Conservation (phyloP, 2,797 vertebrate species). For the Acrossocheilus fasciatus region DNA sequence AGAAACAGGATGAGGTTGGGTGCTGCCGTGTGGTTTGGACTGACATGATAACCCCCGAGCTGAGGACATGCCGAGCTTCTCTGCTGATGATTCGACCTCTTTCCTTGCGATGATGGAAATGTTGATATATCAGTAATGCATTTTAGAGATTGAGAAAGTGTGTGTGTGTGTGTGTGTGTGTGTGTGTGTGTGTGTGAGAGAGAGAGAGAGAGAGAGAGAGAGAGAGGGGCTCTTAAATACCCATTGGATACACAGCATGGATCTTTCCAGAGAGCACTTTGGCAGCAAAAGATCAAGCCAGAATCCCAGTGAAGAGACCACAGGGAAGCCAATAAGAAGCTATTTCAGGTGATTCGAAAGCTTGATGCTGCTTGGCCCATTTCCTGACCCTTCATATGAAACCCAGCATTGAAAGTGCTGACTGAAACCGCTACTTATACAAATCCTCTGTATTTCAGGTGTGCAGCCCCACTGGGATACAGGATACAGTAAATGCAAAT, state of each 20-base stretch:
- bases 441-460: background rate
- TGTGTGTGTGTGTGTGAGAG: too few relatives aligned
- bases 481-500: conserved; percentile 3
- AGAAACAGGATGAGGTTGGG: conserved; percentile 61
- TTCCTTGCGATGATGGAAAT: conserved; percentile 18
- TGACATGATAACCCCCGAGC: conserved; percentile 31
- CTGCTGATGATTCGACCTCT: conserved; percentile 14
- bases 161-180: background rate
- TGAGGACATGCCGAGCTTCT: conserved; percentile 37
- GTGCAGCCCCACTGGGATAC: background rate
- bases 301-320: background rate
- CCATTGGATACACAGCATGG: conserved; percentile 5
- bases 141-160: conserved; percentile 12
- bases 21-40: conserved; percentile 41
- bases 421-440: conserved; percentile 23
- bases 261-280: conserved; percentile 34
- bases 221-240: conserved; percentile 20
- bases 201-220: background rate
- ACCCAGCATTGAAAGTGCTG: background rate
- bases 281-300: conserved; percentile 3
- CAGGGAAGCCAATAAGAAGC: conserved; percentile 28
- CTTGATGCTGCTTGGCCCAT: conserved; percentile 42
- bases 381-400: conserved; percentile 45
- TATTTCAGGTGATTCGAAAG: conserved; percentile 46
- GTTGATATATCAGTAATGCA: conserved; percentile 26